phyloP scores from a whole-genome alignment of 2,797 vertebrate species.

The Sparidentex hasta region DNA sequence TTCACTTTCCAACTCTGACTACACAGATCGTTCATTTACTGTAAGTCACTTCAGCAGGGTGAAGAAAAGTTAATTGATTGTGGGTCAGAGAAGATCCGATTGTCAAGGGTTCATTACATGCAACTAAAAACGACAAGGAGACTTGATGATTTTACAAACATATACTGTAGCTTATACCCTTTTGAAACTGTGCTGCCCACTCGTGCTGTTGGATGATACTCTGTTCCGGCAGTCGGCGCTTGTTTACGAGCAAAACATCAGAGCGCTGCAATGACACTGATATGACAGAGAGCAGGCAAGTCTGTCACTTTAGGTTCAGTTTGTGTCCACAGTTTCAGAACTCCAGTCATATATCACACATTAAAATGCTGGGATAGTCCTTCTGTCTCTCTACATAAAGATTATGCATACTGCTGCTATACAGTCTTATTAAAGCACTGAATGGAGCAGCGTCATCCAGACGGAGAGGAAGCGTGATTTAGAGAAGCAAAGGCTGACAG shows the following conservation, averaged over 20 bases:
- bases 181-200: slow-evolving; percentile 17
- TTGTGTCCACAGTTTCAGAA: slow-evolving; percentile 17
- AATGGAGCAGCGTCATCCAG: background rate
- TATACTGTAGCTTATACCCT: background rate
- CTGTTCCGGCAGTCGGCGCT: slow-evolving; percentile 26
- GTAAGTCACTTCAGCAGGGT: background rate
- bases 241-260: slow-evolving; percentile 39
- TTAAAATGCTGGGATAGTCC: slow-evolving; percentile 8
- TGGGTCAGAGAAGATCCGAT: background rate
- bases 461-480: background rate
- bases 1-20: too few relatives aligned
- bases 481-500: background rate
- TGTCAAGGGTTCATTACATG: background rate
- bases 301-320: slow-evolving; percentile 2
- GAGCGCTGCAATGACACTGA: slow-evolving; percentile 14
- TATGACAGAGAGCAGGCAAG: slow-evolving; percentile 19
- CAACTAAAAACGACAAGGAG: background rate
- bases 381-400: slow-evolving; percentile 10
- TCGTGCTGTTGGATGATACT: slow-evolving; percentile 25
- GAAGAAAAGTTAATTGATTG: background rate
- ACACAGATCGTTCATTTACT: too few relatives aligned
- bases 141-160: slow-evolving; percentile 9
- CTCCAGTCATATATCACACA: slow-evolving; percentile 17
- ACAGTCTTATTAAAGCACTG: background rate
- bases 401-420: background rate